Base-by-base conservation (phyloP, 2,113 vertebrate species). In the Chamaetylas fuelleborni region DNA sequence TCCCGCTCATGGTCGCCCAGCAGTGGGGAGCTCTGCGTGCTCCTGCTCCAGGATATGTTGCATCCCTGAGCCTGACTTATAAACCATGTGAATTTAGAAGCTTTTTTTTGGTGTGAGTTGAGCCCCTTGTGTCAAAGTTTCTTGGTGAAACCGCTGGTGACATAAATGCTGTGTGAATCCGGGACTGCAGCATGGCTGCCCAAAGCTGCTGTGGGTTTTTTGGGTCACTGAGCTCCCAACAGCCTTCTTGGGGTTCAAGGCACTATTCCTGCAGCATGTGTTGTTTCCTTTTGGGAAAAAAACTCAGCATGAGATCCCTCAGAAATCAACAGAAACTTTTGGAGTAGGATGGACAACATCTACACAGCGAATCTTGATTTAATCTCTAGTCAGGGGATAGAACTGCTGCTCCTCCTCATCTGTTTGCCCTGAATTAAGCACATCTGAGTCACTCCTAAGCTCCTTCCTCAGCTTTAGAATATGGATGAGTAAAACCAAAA, bases 1-100 rank as follows among this genome's bases (percentile, higher is more conserved):
- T 78, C 22, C 24, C 6, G 6, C 0, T 1, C 1, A 2, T 25
- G 6, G 12, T 0, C 38, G 11, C 9, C 28, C 43, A 29, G 40
- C 43, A 67, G 8, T 0, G 51, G 23, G 60, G 40, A 82, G 12
- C 3, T 22, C 29, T 36, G 0, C 0, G 0, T 14, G n/a, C 9
- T 60, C 48, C 57, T 84, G 50, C 26, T 72, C 14, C 48, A 66
- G 60, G 43, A 19, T 29, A 24, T 26, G 31, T 16, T 50, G 31
- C 51, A 38, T 2, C 64, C 64, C 29, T 62, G 40, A 31, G 56
- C 64, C 29, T 62, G 40, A 31, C 29, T 65, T 66, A 34, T 0
- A 42, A 53, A 20, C 23, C 24, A 24, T 0, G 22, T 8, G 13
- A 71, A 40, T n/a, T 43, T 36, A 93, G 58, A 10, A 47, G 12